Evolutionary conservation across 2,797 vertebrate genomes (phyloP), one percentile per base, ranked within the genome.

Genomic region (Capromys pilorides): DNA sequence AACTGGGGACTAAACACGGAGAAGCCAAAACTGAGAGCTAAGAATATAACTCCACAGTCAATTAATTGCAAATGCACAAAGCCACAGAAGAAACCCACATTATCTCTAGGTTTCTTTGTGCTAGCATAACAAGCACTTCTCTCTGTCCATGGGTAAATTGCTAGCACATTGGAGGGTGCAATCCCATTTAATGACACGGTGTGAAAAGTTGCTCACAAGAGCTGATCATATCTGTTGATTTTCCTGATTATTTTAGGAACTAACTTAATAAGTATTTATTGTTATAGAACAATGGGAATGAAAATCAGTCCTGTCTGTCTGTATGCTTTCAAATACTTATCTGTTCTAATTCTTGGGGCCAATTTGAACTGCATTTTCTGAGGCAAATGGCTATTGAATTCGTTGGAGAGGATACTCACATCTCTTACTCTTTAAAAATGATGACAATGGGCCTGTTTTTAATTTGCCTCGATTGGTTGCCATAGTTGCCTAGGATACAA

Each of bases 371-470:
- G 83, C 54, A 83, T 96, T 90, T 96, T 92, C 81, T n/a, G 91
- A 92, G 90, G 91, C 84, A 94, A 96, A 97, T 87, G 57, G 62
- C 62, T 62, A 86, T 88, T 89, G 80, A 81, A 88, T 88, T 95
- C 62, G 69, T 95, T 93, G 88, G 90, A 41, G 93, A 81, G 83
- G 66, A 95, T 91, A 88, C 75, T 93, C 89, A 90, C 95, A 97
- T 97, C 93, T 95, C 94, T 95, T 84, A 87, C 92, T 97, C 13
- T 6, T 96, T 97, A 95, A 89, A 97, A 95, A 96, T 85, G 83
- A 96, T 97, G 91, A 97, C 97, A 97, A 95, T 95, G 88, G 94
- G 77, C 82, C 94, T 95, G 95, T 92, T 97, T 96, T 97, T 90
- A 95, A 90, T 97, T 96, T 95, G 93, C 92, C 79, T 97, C 82